Base-by-base conservation (phyloP, 1,140 invertebrate genomes). In the Zaprionus ornatus region DNA sequence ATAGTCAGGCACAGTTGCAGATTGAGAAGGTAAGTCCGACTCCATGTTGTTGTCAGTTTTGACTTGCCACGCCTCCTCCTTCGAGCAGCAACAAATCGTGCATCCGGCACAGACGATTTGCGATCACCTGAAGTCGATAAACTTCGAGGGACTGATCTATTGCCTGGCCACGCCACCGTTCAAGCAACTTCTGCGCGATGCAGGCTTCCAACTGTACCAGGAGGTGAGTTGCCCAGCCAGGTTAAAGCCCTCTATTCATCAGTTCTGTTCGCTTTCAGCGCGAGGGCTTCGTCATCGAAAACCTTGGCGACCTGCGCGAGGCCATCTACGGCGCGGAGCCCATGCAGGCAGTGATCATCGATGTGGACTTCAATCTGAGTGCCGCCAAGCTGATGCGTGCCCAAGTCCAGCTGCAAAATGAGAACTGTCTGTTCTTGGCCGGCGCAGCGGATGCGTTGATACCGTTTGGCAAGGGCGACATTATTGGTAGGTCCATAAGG, bases 361-460 rank as follows among this genome's bases (percentile, higher is more conserved):
- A 94, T 85, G 93, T 93, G 52, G 94, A 94, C 72, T 94, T 93
- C 42, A 93, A 93, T 79, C 74, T 94, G 29, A 93, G 93, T 42
- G 73, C 93, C 10, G 79, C 92, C 0, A 94, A 94, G 62, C 40
- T 94, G 70, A 93, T 93, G 75, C 92, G 92, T 67, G 93, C 94
- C 2, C 91, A 93, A 6, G 81, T 93, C 0, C 94, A 94, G 56
- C 74, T 94, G 13, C 77, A 85, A 32, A 80, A 93, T 63, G 92
- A 93, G 1, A 91, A 93, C 7, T 94, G 94, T 13, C 57, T 93
- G 3, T 93, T 93, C 37, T 77, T 94, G 9, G 92, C 90, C 27
- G 94, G 94, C 5, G 94, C 94, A 4, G 93, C 93, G 0, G 94
- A 94, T 79, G 92, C 77, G 54, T 55, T 92, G 23, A 91, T 94